phyloP scores from a whole-genome alignment of 2,113 vertebrate species.

The Chaetodon auriga region DNA sequence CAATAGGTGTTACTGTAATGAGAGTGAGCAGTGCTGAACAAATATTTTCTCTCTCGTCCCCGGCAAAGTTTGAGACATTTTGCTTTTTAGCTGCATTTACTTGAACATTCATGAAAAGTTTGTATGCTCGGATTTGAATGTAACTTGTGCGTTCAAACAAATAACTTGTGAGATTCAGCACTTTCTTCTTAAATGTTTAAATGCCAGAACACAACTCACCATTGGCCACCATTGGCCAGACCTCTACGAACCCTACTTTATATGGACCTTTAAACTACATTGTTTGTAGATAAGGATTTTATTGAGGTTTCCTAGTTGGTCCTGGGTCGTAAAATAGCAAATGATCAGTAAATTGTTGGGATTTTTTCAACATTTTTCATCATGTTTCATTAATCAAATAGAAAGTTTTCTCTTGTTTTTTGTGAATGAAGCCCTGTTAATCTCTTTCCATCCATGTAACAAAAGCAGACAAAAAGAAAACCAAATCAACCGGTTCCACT shows the following conservation, averaged over 20 bases:
- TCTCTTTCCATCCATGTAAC: neutral
- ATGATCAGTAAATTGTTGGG: neutral
- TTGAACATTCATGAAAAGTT: neutral
- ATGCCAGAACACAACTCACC: neutral
- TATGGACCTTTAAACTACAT: neutral
- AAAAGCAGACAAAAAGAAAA: slow-evolving; percentile 1
- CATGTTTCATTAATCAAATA: neutral
- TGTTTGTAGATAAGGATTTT: neutral
- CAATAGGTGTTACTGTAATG: neutral
- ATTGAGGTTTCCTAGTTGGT: neutral
- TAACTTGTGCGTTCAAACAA: neutral
- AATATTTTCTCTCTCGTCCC: neutral
- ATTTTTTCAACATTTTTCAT: neutral
- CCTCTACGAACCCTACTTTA: neutral
- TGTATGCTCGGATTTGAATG: neutral
- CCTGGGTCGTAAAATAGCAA: neutral
- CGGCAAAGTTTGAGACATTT: neutral
- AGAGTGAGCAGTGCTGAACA: neutral
- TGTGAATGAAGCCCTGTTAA: too few relatives aligned
- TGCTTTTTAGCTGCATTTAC: neutral
- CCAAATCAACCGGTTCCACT: neutral
- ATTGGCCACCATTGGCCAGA: neutral
- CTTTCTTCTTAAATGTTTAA: neutral
- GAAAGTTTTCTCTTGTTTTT: neutral
- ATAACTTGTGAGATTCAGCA: neutral